phyloP scores from a whole-genome alignment of 2,113 vertebrate genomes.

The Sciurus niger region DNA sequence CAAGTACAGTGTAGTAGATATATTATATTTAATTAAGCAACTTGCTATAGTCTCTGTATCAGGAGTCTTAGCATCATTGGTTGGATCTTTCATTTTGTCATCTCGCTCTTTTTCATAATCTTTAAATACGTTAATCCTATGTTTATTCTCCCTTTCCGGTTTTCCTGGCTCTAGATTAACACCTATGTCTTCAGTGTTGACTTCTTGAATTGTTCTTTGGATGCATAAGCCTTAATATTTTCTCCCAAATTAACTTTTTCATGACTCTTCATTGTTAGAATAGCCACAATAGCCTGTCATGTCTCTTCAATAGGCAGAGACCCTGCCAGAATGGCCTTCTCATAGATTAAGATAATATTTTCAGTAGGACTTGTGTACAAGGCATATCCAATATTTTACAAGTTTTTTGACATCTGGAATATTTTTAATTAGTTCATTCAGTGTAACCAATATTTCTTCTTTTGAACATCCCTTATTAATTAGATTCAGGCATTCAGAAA shows the following conservation, averaged over 20 bases:
- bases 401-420: conserved; percentile 88
- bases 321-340: conserved; percentile 88
- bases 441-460: conserved; percentile 80
- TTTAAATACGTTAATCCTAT: conserved; percentile 65
- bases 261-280: conserved; percentile 83
- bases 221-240: conserved; percentile 21
- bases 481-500: conserved; percentile 86
- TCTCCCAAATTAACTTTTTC: conserved; percentile 77
- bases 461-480: conserved; percentile 84
- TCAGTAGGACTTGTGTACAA: conserved; percentile 84
- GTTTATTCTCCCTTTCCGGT: conserved; percentile 72
- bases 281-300: conserved; percentile 88
- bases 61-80: conserved; percentile 70
- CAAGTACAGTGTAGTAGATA: conserved; percentile 91
- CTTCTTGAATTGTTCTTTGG: conserved; percentile 70
- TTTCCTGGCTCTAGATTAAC: conserved; percentile 1
- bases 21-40: conserved; percentile 90
- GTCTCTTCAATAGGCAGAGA: conserved; percentile 91
- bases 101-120: conserved; percentile 67
- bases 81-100: conserved; percentile 67
- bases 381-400: conserved; percentile 91
- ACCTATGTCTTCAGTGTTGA: conserved; percentile 47
- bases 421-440: conserved; percentile 84
- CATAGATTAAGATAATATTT: conserved; percentile 88
- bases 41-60: conserved; percentile 81